phyloP scores from a whole-genome alignment of 2,113 vertebrate genomes.

The Menura novaehollandiae region DNA sequence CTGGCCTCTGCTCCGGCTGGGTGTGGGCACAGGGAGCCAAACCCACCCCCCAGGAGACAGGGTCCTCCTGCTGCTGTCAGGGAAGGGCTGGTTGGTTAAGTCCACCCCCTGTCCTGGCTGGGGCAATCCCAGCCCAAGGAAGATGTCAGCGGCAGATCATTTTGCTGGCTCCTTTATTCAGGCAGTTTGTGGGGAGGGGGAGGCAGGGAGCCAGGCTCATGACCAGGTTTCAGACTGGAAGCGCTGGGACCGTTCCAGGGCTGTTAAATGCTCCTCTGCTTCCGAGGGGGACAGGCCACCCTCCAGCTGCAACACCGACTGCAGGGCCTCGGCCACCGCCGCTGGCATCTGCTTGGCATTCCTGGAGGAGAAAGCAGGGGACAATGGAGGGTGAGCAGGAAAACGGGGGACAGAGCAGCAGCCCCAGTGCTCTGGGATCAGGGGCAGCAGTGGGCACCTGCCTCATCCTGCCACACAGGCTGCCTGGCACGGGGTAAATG shows the following conservation, averaged over 20 bases:
- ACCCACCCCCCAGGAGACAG: fast-evolving
- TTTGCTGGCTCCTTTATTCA: constrained; percentile 9
- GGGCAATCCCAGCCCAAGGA: background rate
- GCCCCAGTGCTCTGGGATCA: background rate
- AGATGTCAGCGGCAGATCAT: background rate
- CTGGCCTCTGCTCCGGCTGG: fast-evolving
- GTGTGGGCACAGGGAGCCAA: background rate
- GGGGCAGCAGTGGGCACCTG: background rate
- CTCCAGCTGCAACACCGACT: constrained; percentile 71
- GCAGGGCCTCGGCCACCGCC: constrained; percentile 78
- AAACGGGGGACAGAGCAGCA: fast-evolving
- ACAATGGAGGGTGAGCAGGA: fast-evolving
- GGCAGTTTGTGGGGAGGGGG: background rate
- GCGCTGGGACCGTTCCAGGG: constrained; percentile 79
- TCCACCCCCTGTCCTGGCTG: background rate
- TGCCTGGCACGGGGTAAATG: background rate
- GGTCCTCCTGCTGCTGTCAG: background rate
- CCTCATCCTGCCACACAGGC: background rate
- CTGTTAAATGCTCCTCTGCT: constrained; percentile 74
- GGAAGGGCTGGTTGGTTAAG: background rate
- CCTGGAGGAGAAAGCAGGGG: constrained; percentile 56
- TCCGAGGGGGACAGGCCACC: constrained; percentile 74
- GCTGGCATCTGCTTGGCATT: constrained; percentile 89
- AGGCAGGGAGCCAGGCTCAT: constrained; percentile 39
- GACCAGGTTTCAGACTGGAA: constrained; percentile 96